A percentile compares a stretch with the other conserved stretches of the same genome.
Conservation (phyloP, 2,113 vertebrate species). For the Pristiophorus japonicus region DNA sequence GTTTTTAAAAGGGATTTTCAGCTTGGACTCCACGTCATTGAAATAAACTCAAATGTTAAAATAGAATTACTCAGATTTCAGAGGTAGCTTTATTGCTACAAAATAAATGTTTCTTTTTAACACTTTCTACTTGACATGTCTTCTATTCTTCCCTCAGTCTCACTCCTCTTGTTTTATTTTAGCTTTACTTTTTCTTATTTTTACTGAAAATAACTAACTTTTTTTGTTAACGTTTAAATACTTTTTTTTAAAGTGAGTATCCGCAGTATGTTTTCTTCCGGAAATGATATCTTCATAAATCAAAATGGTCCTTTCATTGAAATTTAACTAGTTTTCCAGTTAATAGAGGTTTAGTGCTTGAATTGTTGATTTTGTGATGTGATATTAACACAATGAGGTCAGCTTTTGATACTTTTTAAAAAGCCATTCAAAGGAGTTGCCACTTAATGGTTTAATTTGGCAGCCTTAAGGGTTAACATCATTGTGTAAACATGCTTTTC, state of each 20-base stretch:
- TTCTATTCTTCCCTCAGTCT: background rate
- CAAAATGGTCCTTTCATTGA: background rate
- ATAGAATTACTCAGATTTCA: background rate
- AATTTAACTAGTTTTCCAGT: background rate
- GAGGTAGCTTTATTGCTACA: background rate
- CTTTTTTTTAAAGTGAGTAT: background rate
- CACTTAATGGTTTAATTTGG: background rate
- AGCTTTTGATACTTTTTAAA: background rate
- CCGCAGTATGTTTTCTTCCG: background rate
- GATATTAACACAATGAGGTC: background rate
- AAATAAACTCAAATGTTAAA: background rate
- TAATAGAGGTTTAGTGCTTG: background rate
- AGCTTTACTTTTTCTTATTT: background rate
- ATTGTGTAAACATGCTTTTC: background rate
- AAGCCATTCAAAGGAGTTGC: background rate
- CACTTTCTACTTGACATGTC: background rate
- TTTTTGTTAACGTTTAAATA: background rate
- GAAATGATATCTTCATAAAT: background rate
- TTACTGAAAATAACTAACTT: background rate
- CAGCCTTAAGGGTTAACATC: background rate
- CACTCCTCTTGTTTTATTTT: background rate
- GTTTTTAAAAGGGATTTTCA: background rate
- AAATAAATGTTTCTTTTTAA: background rate
- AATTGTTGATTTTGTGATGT: background rate
- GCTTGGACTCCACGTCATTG: background rate